phyloP scores from a whole-genome alignment of 2,888 invertebrate species.

The Dynastes maya region DNA sequence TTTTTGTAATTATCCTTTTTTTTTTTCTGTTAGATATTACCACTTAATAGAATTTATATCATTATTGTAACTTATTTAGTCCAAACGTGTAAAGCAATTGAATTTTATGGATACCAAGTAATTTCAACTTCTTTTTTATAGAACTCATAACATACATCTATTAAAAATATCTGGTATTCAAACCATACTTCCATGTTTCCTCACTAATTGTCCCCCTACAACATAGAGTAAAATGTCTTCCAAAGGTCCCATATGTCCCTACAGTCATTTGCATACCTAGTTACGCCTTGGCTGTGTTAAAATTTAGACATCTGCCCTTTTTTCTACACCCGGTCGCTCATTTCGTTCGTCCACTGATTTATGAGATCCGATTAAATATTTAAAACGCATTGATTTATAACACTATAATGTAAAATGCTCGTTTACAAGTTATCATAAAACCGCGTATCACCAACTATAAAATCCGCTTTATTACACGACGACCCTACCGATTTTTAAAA shows the following conservation, averaged over 20 bases:
- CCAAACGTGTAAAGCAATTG: too few relatives aligned
- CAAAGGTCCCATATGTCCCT: background rate
- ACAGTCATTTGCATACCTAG: constrained; percentile 32
- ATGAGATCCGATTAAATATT: constrained; percentile 44
- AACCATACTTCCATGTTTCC: background rate
- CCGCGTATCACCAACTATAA: constrained; percentile 43
- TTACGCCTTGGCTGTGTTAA: constrained; percentile 33
- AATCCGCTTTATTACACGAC: constrained; percentile 27
- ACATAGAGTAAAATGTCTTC: background rate
- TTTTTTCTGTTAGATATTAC: too few relatives aligned
- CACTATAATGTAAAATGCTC: constrained; percentile 41
- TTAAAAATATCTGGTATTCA: background rate
- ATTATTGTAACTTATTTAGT: too few relatives aligned
- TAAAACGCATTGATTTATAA: constrained; percentile 47
- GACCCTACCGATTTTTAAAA: constrained; percentile 35
- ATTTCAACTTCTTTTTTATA: too few relatives aligned
- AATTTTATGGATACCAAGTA: too few relatives aligned
- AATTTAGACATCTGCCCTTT: constrained; percentile 16
- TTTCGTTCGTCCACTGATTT: constrained; percentile 24
- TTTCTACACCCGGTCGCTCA: constrained; percentile 1
- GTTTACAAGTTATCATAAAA: constrained; percentile 44
- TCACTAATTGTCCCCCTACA: background rate
- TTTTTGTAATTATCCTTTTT: too few relatives aligned
- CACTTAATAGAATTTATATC: too few relatives aligned
- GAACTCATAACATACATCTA: too few relatives aligned